Base-by-base conservation (phyloP, 2,113 vertebrate genomes). In the Andinoacara biseriatus region DNA sequence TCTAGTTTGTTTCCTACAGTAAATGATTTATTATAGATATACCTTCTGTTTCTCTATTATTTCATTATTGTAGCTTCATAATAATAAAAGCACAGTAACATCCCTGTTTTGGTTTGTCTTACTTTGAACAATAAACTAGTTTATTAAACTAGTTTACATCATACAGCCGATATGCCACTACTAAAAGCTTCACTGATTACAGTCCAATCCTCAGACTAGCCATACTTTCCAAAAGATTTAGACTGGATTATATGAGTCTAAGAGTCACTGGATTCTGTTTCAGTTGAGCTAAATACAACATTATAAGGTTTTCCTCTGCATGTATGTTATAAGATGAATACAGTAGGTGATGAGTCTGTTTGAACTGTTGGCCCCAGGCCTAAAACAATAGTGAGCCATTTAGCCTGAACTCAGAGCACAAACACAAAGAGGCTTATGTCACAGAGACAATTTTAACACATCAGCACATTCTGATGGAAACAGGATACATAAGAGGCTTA, bases 381-480 rank as follows among this genome's bases (percentile, higher is more conserved):
- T 80, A 52, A 85, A 86, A 87, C 89, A 88, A 84, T 78, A 24
- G 58, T 81, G 72, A 81, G 80, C 18, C 63, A 78, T 33, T 46
- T 82, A 87, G 82, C 76, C 79, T 65, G 82, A 77, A 88, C 60
- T 74, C 85, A 76, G 75, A 81, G 78, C 67, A 62, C 82, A 62
- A 74, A 35, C 81, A 87, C 81, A 91, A 85, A 93, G 77, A 87
- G 86, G 84, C 81, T 90, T 61, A 26, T 59, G 81, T 77, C 76
- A 75, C 59, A 40, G 57, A 76, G 86, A 38, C 10, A 7, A 15
- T 79, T 89, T 74, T 20, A 62, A 80, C 83, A 17, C 79, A 67
- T 93, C 91, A 91, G 92, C 92, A 92, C 85, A 79, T 91, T 93
- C 88, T 84, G 81, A 83, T 17, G 65, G 58, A 52, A 72, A 33